phyloP scores from a whole-genome alignment of 2,113 vertebrate genomes.

The Desmodus rotundus region DNA sequence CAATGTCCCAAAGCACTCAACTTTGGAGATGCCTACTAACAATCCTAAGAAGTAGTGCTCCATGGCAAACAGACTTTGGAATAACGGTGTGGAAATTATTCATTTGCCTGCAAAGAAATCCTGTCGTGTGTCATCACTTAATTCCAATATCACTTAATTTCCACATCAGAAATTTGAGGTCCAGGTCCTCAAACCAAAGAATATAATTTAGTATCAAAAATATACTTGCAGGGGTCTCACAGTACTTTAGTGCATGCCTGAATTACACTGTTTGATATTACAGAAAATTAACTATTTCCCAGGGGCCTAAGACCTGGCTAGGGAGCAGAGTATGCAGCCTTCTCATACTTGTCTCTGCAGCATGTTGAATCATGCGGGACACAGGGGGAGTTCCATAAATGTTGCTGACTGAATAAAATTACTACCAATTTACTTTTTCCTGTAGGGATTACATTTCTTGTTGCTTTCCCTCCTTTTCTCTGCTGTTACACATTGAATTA shows the following conservation, averaged over 20 bases:
- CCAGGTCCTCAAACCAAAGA: neutral
- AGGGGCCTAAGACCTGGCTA: neutral
- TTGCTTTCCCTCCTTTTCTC: conserved; percentile 57
- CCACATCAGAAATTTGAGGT: neutral
- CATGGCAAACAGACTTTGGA: neutral
- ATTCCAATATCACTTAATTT: neutral
- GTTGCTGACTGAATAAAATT: conserved; percentile 43
- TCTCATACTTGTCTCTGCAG: neutral
- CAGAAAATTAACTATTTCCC: neutral
- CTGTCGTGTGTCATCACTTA: neutral
- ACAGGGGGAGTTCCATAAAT: neutral
- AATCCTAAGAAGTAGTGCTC: neutral
- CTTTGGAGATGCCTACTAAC: neutral
- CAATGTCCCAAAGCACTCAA: neutral
- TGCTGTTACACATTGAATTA: conserved; percentile 49
- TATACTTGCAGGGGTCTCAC: neutral
- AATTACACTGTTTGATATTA: neutral
- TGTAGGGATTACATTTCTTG: conserved; percentile 33
- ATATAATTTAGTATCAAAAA: neutral
- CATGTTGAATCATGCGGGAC: neutral
- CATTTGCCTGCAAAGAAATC: neutral
- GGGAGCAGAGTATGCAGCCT: neutral
- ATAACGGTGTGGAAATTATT: neutral
- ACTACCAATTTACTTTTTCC: conserved; percentile 44
- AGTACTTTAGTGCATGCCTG: neutral